Percentiles rank a stretch among this genome's conserved stretches.
phyloP scores from a whole-genome alignment of 2,113 vertebrate species.

The Syngnathus scovelli region DNA sequence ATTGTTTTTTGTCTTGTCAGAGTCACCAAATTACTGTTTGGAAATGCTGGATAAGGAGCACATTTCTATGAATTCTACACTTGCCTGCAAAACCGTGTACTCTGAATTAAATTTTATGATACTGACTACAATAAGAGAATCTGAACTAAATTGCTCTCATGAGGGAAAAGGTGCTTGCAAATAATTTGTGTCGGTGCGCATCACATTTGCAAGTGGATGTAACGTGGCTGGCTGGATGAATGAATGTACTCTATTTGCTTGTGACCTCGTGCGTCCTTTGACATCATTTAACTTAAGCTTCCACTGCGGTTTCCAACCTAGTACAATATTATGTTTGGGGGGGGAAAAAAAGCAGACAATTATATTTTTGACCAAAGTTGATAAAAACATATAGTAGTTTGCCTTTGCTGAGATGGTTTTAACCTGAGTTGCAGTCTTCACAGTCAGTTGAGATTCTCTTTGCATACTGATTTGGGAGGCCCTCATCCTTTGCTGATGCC shows the following conservation, averaged over 20 bases:
- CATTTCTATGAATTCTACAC: not conserved
- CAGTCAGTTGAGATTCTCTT: constrained; percentile 12
- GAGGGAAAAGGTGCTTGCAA: not conserved
- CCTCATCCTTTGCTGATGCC: not conserved
- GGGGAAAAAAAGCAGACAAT: not conserved
- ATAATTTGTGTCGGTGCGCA: not conserved
- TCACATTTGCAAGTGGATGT: not conserved
- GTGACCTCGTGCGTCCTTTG: not conserved
- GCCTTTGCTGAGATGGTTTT: not conserved
- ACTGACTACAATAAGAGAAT: not conserved
- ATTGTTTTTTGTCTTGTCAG: constrained; percentile 9
- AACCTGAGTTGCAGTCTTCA: not conserved
- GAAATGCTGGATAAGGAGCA: not conserved
- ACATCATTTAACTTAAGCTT: not conserved
- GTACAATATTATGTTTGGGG: not conserved
- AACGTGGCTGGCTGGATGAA: not conserved
- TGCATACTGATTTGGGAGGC: constrained; percentile 52
- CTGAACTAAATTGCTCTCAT: not conserved
- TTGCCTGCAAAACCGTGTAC: not conserved
- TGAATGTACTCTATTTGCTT: not conserved
- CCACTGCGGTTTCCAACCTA: not conserved
- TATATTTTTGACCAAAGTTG: not conserved
- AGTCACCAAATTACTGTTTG: not conserved
- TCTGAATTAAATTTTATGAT: not conserved
- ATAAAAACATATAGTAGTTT: not conserved